These are phyloP conservation scores for Ips nitidus DNA, from an alignment of 1,140 invertebrate genomes.

Conservation along the genomic window DNA sequence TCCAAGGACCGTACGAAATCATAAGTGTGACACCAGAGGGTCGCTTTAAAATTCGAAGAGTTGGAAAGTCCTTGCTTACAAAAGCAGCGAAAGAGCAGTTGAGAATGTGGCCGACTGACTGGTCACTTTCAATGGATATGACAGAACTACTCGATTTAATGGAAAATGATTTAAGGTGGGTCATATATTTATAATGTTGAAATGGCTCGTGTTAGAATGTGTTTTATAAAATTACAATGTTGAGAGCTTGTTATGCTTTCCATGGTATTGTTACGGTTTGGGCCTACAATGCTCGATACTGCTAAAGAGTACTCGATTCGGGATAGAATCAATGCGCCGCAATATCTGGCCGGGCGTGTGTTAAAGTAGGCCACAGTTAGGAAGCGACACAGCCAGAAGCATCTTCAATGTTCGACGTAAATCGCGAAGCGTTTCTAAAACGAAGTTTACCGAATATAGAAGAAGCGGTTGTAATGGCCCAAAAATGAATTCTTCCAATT, in stretches of 20 bases:
- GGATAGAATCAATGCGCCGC: too few relatives aligned
- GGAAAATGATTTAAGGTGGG: background rate
- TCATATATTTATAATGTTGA: background rate
- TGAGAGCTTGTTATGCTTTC: background rate
- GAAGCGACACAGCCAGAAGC: too few relatives aligned
- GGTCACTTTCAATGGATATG: conserved; percentile 1
- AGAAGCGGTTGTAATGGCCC: too few relatives aligned
- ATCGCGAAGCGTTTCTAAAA: too few relatives aligned
- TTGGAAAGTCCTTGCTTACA: conserved; percentile 1
- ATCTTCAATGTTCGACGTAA: too few relatives aligned
- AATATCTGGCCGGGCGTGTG: too few relatives aligned
- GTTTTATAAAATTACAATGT: background rate
- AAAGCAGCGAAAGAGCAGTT: conserved; percentile 14
- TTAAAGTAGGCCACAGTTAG: too few relatives aligned
- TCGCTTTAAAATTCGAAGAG: background rate
- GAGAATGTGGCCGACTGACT: background rate
- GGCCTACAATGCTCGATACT: too few relatives aligned
- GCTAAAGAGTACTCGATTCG: too few relatives aligned
- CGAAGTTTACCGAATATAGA: too few relatives aligned
- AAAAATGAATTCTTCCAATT: too few relatives aligned
- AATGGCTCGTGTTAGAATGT: background rate
- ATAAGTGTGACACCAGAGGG: background rate
- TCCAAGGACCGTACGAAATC: conserved; percentile 4
- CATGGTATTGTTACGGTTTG: too few relatives aligned
- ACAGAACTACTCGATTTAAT: background rate